Conservation (phyloP, 1,140 invertebrate genomes). For the Periplaneta americana region DNA sequence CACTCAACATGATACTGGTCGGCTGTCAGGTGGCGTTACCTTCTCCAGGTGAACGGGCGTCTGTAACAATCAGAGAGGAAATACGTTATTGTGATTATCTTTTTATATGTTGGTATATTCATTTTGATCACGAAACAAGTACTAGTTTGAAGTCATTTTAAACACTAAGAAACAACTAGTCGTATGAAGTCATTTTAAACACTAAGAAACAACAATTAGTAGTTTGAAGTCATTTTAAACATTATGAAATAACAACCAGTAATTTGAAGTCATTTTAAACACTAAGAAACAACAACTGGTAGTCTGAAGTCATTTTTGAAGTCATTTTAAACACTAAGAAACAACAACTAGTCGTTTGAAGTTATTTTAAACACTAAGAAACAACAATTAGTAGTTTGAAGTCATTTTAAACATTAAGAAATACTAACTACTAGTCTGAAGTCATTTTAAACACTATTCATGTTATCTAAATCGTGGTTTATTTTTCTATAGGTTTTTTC, state of each 20-base stretch:
- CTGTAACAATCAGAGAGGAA: slow-evolving; percentile 14
- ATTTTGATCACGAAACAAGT: not conserved
- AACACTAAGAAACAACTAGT: not conserved
- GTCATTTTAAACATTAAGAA: not conserved
- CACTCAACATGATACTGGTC: slow-evolving; percentile 18
- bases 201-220: not conserved
- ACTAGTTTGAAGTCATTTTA: not conserved
- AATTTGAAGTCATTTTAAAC: no score
- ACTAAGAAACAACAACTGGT: not conserved
- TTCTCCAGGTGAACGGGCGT: slow-evolving; percentile 17
- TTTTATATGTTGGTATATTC: not conserved
- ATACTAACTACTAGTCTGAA: not conserved
- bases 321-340: not conserved
- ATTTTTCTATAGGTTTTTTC: no score
- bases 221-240: not conserved
- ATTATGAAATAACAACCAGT: not conserved
- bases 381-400: not conserved
- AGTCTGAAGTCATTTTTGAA: no score
- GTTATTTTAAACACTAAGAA: not conserved
- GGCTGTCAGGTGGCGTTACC: slow-evolving; percentile 15
- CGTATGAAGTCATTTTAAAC: not conserved
- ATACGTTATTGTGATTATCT: not conserved
- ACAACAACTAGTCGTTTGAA: not conserved
- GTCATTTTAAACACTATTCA: no score
- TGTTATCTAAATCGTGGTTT: no score